Conservation (phyloP, 35 echinoderm and acorn worm genomes). For the Heliocidaris erythrogramma region DNA sequence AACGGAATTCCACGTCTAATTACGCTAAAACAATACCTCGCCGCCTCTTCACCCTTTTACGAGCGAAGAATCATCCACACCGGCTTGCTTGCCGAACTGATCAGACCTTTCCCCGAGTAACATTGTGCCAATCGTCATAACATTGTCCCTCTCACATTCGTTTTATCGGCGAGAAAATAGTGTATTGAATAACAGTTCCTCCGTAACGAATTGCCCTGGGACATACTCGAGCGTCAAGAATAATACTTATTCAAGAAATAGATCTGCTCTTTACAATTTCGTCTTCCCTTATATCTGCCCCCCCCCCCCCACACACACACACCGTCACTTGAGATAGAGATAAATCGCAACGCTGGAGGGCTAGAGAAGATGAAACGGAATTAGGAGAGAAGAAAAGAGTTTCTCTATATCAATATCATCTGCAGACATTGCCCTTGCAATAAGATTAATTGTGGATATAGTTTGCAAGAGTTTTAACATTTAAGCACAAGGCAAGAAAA, state of each 20-base stretch:
- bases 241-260: conserved; percentile 53
- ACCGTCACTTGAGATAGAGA: background rate
- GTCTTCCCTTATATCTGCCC: background rate
- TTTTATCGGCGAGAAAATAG: conserved; percentile 5
- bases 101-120: background rate
- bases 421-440: conserved; percentile 31
- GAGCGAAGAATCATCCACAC: background rate
- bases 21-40: conserved; percentile 6
- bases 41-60: conserved; percentile 8
- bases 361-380: background rate
- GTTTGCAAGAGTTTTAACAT: conserved; percentile 2
- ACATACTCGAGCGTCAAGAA: background rate
- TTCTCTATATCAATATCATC: conserved; percentile 18
- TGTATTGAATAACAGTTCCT: conserved; percentile 44
- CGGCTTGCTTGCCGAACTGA: background rate
- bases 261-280: conserved; percentile 25
- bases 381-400: conserved; percentile 14
- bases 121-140: background rate
- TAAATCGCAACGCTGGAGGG: background rate
- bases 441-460: conserved; percentile 46
- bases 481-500: background rate
- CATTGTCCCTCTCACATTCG: background rate
- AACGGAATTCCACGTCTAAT: background rate
- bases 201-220: background rate
- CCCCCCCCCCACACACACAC: background rate